Evolutionary conservation across 1,140 invertebrate species (phyloP), one percentile per base, ranked within the genome.

Genomic region (Neuroterus valhalla): DNA sequence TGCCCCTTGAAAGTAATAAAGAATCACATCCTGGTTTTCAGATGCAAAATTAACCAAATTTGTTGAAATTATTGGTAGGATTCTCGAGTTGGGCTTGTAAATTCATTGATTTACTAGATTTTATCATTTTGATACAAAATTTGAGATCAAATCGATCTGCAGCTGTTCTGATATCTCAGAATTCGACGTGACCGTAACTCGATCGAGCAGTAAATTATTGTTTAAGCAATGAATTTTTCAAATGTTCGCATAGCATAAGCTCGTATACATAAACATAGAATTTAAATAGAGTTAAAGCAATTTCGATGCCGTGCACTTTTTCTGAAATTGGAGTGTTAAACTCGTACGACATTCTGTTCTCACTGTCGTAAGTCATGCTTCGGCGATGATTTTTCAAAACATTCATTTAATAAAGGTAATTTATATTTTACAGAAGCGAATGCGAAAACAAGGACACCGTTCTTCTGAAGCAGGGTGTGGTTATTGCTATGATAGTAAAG

Each of bases 181-280:
- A n/a, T n/a, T n/a, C n/a, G n/a, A n/a, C n/a, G n/a, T n/a, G n/a
- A n/a, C n/a, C 10, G 11, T 5, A 4, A 43, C 42, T 43, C 11
- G 42, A 43, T 45, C 11, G 15, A 14, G 12, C 11, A 45, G 12
- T 15, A 45, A 45, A 14, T 45, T 17, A 17, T 8, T 17, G n/a
- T 48, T 17, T 48, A n/a, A 48, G 17, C 10, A 10, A 48, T 15
- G 8, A 48, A 48, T 48, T 48, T 17, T 48, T 48, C 46, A 6
- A 48, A 48, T 48, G 46, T 17, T 48, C 46, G 15, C 17, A 48
- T 6, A 5, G 17, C 15, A n/a, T 6, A 48, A 48, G 15, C 46
- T 48, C 46, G 46, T 48, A n/a, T 48, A 48, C 46, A 48, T 48
- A 48, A 48, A 48, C 31, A 19, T 48, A 48, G 46, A 48, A 48